These are phyloP conservation scores for Ischnura elegans DNA, from an alignment of 2,888 invertebrate species.

Conservation along the genomic window DNA sequence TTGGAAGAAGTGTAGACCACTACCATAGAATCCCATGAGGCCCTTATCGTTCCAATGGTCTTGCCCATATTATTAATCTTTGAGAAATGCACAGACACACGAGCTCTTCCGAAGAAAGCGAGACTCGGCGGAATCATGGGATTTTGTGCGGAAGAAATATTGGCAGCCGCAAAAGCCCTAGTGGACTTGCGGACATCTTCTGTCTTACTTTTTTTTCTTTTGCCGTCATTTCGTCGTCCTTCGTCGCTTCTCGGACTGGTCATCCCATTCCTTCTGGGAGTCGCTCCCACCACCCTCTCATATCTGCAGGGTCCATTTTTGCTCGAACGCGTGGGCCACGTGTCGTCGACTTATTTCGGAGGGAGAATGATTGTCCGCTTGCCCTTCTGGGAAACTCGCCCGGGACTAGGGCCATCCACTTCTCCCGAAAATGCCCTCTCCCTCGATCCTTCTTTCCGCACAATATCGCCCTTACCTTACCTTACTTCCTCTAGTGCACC, in stretches of 20 bases:
- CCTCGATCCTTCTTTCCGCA: not conserved
- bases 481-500: not conserved
- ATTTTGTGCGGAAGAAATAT: not conserved
- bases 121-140: not conserved
- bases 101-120: not conserved
- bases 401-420: constrained; percentile 15
- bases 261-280: too few species aligned
- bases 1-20: not conserved
- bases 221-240: not conserved
- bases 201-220: not conserved
- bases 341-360: constrained; percentile 3
- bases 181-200: not conserved
- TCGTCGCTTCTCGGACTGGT: not conserved
- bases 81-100: not conserved
- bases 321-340: not conserved
- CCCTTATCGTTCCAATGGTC: not conserved
- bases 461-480: not conserved
- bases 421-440: not conserved
- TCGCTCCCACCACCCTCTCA: too few species aligned
- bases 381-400: not conserved
- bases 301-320: too few species aligned
- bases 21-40: not conserved
- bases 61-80: not conserved
- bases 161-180: not conserved
- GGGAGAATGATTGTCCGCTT: not conserved